These are phyloP conservation scores for Rhabdornis inornatus DNA, from an alignment of 2,113 vertebrate species.

Conservation along the genomic window DNA sequence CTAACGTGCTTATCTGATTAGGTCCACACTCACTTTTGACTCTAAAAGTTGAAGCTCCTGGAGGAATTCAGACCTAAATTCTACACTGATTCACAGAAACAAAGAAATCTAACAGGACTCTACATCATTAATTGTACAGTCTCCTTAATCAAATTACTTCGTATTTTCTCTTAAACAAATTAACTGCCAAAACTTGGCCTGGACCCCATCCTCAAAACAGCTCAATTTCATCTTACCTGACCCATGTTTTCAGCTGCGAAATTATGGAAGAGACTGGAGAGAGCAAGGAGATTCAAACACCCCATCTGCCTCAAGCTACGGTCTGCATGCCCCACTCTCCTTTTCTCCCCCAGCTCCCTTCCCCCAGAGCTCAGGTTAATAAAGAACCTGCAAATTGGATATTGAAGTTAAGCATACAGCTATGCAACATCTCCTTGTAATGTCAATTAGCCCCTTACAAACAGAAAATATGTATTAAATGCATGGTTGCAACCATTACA, in stretches of 20 bases:
- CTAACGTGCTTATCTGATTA: not conserved
- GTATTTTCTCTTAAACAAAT: slow-evolving; percentile 33
- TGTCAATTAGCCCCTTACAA: not conserved
- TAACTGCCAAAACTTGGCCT: slow-evolving; percentile 5
- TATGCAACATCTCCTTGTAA: not conserved
- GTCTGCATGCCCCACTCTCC: not conserved
- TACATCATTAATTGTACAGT: not conserved
- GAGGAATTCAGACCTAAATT: not conserved
- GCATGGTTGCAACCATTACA: not conserved
- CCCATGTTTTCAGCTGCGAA: not conserved
- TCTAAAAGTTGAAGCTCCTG: not conserved
- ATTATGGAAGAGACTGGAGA: not conserved
- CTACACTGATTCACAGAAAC: not conserved
- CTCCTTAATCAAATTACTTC: slow-evolving; percentile 38
- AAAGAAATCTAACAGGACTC: not conserved
- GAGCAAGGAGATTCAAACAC: not conserved
- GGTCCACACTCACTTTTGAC: not conserved
- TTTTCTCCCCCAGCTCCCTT: not conserved
- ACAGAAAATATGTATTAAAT: not conserved
- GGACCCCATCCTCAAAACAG: not conserved
- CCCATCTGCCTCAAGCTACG: not conserved
- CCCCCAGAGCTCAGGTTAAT: not conserved
- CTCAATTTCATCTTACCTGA: not conserved
- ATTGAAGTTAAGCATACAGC: not conserved
- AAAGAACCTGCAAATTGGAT: not conserved